A percentile compares a stretch with the other conserved stretches of the same genome.
Evolutionary conservation across 2,888 invertebrate species (phyloP).

Genomic region (Tanytarsus gracilentus): DNA sequence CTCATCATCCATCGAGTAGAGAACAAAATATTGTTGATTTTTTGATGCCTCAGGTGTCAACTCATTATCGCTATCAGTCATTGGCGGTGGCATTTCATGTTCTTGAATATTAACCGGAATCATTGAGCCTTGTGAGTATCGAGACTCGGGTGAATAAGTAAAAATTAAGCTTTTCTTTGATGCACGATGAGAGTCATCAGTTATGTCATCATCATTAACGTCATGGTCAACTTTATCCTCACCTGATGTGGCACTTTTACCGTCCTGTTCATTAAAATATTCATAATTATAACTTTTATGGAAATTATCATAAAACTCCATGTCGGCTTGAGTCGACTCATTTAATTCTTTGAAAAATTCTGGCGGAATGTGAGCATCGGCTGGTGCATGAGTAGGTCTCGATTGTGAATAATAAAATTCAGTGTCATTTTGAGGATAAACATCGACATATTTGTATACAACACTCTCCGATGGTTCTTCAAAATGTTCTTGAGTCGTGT

Average conservation of each 20-base stretch:
- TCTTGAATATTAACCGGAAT: constrained; percentile 1
- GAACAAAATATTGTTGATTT: constrained; percentile 19
- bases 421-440: not conserved
- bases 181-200: not conserved
- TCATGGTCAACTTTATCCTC: not conserved
- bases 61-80: not conserved
- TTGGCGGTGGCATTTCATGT: constrained; percentile 13
- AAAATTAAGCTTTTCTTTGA: not conserved
- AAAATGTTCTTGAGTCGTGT: not conserved
- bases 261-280: constrained; percentile 24
- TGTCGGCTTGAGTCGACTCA: constrained; percentile 5
- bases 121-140: not conserved
- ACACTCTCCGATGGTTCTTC: constrained; percentile 3
- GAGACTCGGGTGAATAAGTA: not conserved
- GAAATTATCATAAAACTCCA: constrained; percentile 8
- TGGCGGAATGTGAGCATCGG: not conserved
- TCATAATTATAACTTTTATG: constrained; percentile 23
- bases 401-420: not conserved
- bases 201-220: not conserved
- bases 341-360: not conserved
- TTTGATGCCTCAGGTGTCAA: constrained; percentile 8
- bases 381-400: not conserved
- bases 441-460: constrained; percentile 18
- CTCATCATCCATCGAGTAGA: constrained; percentile 22
- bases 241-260: not conserved